Conservation (phyloP, 2,888 invertebrate species). For the Drosophila incognita region DNA sequence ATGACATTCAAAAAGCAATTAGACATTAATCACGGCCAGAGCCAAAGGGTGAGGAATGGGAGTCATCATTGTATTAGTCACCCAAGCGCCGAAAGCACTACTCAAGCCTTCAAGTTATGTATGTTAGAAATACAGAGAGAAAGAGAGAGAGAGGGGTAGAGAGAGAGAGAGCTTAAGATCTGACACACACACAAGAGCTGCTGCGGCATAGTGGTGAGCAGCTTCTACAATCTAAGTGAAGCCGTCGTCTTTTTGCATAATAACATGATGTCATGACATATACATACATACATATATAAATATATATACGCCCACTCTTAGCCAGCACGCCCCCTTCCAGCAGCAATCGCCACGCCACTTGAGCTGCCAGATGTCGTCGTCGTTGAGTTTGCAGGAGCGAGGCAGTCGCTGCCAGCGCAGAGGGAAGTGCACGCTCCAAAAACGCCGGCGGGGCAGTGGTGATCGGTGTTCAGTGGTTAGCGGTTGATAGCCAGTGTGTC, state of each 20-base stretch:
- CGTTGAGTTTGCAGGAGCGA: conserved; percentile 6
- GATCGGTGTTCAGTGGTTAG: conserved; percentile 20
- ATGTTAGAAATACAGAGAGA: conserved; percentile 16
- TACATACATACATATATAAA: conserved; percentile 54
- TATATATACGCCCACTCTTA: conserved; percentile 55
- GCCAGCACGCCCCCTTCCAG: conserved; percentile 9
- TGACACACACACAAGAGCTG: conserved; percentile 35
- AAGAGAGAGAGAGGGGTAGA: conserved; percentile 2
- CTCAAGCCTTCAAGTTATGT: conserved; percentile 46
- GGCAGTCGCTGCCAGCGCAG: conserved; percentile 13
- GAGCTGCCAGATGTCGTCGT: conserved; percentile 53
- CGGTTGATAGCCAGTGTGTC: conserved; percentile 52
- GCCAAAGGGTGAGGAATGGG: conserved; percentile 17
- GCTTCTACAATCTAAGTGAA: conserved; percentile 35
- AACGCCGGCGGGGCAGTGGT: conserved; percentile 33
- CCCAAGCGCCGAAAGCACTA: conserved; percentile 44
- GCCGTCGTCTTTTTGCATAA: conserved; percentile 55
- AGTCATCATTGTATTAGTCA: conserved; percentile 46
- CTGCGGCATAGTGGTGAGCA: conserved; percentile 1
- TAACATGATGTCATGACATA: conserved; percentile 72
- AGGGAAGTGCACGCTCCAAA: conserved; percentile 17
- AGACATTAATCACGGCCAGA: conserved; percentile 71
- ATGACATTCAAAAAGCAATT: conserved; percentile 77
- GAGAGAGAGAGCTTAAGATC: conserved; percentile 23
- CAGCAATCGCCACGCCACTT: conserved; percentile 28